A percentile compares a stretch with the other conserved stretches of the same genome.
Evolutionary conservation across 2,797 vertebrate species (phyloP).

Genomic region (Poecilia picta): DNA sequence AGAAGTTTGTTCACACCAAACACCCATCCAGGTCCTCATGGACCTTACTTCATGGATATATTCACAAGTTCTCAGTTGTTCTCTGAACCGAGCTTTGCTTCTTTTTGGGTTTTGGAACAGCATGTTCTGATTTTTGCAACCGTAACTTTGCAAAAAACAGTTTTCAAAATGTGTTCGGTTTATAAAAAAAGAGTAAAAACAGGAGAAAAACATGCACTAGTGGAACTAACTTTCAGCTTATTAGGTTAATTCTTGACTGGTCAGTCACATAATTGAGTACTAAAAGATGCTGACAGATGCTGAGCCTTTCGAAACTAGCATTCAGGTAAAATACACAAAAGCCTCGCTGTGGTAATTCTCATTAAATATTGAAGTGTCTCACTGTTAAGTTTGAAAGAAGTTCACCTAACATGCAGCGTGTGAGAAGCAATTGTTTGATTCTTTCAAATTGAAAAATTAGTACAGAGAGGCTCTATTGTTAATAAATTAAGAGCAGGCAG

Average conservation of each 20-base stretch:
- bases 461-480: not conserved
- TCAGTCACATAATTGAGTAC: not conserved
- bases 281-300: not conserved
- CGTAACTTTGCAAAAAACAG: no score
- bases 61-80: not conserved
- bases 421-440: not conserved
- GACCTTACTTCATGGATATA: no score
- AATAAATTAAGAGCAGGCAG: not conserved
- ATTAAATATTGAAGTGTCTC: not conserved
- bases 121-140: not conserved
- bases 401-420: not conserved
- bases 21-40: no score
- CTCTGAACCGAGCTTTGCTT: not conserved
- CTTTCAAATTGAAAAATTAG: not conserved
- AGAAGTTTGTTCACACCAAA: no score
- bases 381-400: not conserved
- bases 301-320: not conserved
- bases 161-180: not conserved
- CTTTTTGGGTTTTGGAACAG: not conserved
- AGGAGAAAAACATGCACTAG: not conserved
- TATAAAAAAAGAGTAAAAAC: not conserved
- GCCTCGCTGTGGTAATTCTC: not conserved
- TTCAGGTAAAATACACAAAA: not conserved
- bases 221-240: not conserved
- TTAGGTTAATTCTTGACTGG: not conserved